Evolutionary conservation across 2,888 invertebrate species (phyloP), one percentile per base, ranked within the genome.

Genomic region (Periphyllus acericola): DNA sequence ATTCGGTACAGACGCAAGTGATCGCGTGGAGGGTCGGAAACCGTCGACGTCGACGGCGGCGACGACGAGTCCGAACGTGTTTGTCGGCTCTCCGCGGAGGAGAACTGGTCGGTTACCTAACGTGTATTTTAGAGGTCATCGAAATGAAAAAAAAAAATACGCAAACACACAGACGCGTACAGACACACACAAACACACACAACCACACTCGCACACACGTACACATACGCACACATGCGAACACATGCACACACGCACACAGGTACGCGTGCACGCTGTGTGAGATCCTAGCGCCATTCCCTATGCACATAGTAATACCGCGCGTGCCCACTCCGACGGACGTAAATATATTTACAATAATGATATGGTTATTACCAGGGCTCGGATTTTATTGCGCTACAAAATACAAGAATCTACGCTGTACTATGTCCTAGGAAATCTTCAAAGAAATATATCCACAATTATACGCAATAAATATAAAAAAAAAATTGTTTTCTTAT

Each of bases 61-160:
- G 29, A 36, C 55, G 55, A 19, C 8, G 52, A 36, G 17, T 60
- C 36, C 34, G 68, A 79, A 86, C 86, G 79, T 66, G 86, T 86
- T 86, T 55, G 79, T 29, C 71, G 34, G 78, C 68, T 21, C 9
- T 3, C n/a, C 52, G 71, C 21, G 71, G 52, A 86, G 79, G 79
- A 86, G 68, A 79, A 86, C 86, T 78, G 76, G 84, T 84, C 17
- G 55, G 55, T 60, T 14, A 46, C 19, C 4, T 25, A 5, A 46
- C 76, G 46, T 46, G 66, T 52, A 21, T 78, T 75, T 60, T 75
- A 55, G 79, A 86, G 86, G 86, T 86, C 86, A 55, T 14, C 34
- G 71, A 66, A 74, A 34, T 6, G 34, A 34, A 32, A 74, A 46
- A 34, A 66, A n/a, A 17, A 14, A 81, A 46, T 46, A 46, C 46